A percentile compares a stretch with the other conserved stretches of the same genome.
phyloP scores from a whole-genome alignment of 2,888 invertebrate genomes.

The Apantesis nais region DNA sequence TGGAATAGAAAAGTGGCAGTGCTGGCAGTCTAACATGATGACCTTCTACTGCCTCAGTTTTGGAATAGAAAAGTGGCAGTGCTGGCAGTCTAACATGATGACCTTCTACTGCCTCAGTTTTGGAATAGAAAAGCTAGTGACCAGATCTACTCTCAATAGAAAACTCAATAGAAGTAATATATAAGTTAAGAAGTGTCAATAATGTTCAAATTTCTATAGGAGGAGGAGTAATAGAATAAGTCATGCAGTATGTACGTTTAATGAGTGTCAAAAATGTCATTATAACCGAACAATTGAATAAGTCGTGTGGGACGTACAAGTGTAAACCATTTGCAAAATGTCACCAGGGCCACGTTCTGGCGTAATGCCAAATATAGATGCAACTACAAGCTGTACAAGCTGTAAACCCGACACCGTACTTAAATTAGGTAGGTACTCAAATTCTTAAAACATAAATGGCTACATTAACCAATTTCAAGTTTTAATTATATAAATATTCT shows the following conservation, averaged over 20 bases:
- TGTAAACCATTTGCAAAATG: conserved; percentile 44
- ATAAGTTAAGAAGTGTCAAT: no score
- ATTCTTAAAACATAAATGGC: not conserved
- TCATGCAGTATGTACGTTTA: not conserved
- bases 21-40: no score
- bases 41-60: not conserved
- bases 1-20: no score
- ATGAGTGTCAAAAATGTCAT: not conserved
- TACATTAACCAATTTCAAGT: not conserved
- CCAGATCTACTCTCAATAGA: no score
- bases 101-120: not conserved
- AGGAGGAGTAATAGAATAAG: no score
- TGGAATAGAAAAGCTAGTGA: no score
- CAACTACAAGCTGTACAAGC: conserved; percentile 5
- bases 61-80: no score
- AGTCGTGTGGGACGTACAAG: conserved; percentile 21
- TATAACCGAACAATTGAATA: not conserved
- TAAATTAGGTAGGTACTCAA: not conserved
- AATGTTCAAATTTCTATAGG: no score
- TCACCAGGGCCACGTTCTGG: conserved; percentile 58
- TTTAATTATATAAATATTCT: not conserved
- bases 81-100: no score
- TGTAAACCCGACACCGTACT: not conserved
- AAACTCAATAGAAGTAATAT: no score
- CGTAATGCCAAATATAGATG: conserved; percentile 58